phyloP scores from a whole-genome alignment of 2,888 invertebrate species.

The Rugalucina vietnamica region DNA sequence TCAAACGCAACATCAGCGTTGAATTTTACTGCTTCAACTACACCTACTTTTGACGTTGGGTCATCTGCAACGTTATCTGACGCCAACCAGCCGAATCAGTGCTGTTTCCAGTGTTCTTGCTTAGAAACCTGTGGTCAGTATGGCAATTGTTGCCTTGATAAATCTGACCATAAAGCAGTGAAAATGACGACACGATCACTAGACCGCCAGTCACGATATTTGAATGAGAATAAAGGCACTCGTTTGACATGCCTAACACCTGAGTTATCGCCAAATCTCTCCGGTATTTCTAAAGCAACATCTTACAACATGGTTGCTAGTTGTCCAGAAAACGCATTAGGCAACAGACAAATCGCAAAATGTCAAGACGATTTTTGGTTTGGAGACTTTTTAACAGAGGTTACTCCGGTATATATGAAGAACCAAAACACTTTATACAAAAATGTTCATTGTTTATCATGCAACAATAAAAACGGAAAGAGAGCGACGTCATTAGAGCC shows the following conservation, averaged over 20 bases:
- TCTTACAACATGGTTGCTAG: not conserved
- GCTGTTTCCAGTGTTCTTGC: not conserved
- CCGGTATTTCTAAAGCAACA: not conserved
- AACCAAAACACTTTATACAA: not conserved
- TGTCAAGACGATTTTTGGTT: not conserved
- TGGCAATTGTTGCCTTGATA: conserved; percentile 1
- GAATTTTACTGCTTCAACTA: too few species aligned
- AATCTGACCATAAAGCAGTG: not conserved
- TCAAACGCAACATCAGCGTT: not conserved
- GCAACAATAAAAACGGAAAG: not conserved
- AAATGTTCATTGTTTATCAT: not conserved
- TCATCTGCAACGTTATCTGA: too few species aligned
- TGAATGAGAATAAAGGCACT: not conserved
- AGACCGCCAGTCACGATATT: too few species aligned
- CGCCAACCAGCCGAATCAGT: too few species aligned
- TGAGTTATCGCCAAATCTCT: not conserved
- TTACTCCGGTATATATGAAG: not conserved
- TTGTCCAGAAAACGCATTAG: not conserved
- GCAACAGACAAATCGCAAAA: not conserved
- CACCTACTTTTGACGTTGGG: too few species aligned
- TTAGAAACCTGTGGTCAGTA: not conserved
- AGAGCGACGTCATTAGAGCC: not conserved
- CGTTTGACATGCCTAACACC: not conserved
- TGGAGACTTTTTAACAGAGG: not conserved
- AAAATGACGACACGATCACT: not conserved